Base-by-base conservation (phyloP, 2,113 vertebrate species). In the Coryphaenoides rupestris region DNA sequence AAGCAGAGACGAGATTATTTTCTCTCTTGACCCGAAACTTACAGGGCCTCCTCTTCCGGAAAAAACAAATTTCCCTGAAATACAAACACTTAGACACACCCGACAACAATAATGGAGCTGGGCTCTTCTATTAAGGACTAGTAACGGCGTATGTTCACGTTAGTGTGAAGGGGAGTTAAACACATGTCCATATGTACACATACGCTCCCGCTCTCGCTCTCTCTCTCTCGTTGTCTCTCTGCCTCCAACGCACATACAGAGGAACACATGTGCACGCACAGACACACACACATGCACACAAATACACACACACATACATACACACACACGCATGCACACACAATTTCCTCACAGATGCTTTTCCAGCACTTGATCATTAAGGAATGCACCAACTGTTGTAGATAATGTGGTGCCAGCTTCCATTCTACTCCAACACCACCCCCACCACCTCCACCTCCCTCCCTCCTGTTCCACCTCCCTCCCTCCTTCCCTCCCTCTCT, bases 351-450 rank as follows among this genome's bases (percentile, higher is more conserved):
- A 92, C 94, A 95, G 94, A 96, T 93, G 94, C 93, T 92, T 90
- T 91, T 93, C 92, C 90, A 92, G 93, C 92, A 93, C 91, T 95
- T 95, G 94, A 96, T 96, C 95, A 93, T 93, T 95, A 93, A 95
- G 95, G 93, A 98, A 98, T 98, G 94, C 93, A 91, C 93, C 95
- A 96, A 98, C 95, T 96, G 94, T 92, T 96, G 92, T 81, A 95
- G 94, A 96, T 97, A 97, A 95, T 94, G 90, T 88, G 75, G 91
- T 95, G 95, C 95, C 94, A 98, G 93, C 91, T 95, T 93, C 93
- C 92, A 85, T 94, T 95, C 93, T 93, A 91, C 93, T 92, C 88
- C 91, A 92, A 90, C 94, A 91, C 87, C 84, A 82, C 86, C 76
- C 86, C 89, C 91, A 88, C 86, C 90, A 86, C 90, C 91, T 82